Conservation (phyloP, 2,797 vertebrate species). For the Spinibarbus caldwelli region DNA sequence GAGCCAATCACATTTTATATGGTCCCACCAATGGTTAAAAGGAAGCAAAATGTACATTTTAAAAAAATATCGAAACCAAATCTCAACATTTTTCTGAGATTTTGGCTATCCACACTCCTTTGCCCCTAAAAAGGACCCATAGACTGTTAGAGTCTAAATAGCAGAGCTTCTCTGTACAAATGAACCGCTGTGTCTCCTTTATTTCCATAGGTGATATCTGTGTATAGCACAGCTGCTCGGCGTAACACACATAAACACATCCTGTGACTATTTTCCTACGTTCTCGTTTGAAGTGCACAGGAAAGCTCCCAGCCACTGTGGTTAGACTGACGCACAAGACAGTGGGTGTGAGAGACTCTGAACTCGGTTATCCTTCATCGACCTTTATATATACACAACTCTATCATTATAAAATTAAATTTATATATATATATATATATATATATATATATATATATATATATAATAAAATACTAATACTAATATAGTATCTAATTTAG, state of each 20-base stretch:
- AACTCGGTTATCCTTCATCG: constrained; percentile 35
- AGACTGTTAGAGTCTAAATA: constrained; percentile 29
- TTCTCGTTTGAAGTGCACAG: constrained; percentile 49
- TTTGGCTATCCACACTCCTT: background rate
- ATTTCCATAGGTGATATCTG: constrained; percentile 52
- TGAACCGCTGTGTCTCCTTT: constrained; percentile 3
- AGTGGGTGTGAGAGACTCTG: constrained; percentile 29
- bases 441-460: too few relatives aligned
- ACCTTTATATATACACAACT: constrained; percentile 9
- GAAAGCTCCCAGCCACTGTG: constrained; percentile 53
- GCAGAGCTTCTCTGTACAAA: constrained; percentile 32
- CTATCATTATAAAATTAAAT: constrained; percentile 2
- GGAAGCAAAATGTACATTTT: background rate
- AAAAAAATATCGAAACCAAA: background rate
- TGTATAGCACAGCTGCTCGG: constrained; percentile 50
- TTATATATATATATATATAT: background rate
- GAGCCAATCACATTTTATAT: background rate
- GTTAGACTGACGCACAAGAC: constrained; percentile 38
- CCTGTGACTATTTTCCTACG: constrained; percentile 48
- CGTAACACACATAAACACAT: constrained; percentile 54
- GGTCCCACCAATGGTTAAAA: background rate
- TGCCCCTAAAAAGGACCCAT: background rate
- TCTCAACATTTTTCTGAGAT: background rate
- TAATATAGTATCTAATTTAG: too few relatives aligned
- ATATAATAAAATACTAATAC: too few relatives aligned